Evolutionary conservation across 2,797 vertebrate genomes (phyloP).

Genomic region (Labroides dimidiatus): DNA sequence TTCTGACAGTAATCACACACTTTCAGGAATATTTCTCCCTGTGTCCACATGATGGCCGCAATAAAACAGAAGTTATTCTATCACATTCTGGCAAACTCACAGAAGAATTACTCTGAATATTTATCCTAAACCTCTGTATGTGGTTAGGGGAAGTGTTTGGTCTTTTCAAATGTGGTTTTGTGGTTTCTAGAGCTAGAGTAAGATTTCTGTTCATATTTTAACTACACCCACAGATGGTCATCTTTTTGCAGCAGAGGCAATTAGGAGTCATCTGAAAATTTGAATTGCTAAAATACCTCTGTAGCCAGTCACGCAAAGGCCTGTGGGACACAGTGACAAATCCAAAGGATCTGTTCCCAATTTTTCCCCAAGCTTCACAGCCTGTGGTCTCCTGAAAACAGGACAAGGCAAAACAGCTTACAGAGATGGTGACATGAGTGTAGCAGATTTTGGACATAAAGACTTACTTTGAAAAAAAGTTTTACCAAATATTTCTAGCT

Average conservation of each 20-base stretch:
- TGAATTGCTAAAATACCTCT: slow-evolving; percentile 18
- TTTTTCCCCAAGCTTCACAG: slow-evolving; percentile 4
- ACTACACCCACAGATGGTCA: slow-evolving; percentile 12
- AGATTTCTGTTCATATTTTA: not conserved
- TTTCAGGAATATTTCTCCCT: slow-evolving; percentile 4
- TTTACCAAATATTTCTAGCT: too few species aligned
- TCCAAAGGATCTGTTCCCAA: slow-evolving; percentile 17
- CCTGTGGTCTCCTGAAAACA: not conserved
- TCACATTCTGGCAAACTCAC: slow-evolving; percentile 6
- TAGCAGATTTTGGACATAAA: not conserved
- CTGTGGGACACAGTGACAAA: slow-evolving; percentile 24
- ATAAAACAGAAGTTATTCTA: not conserved
- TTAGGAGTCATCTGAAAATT: not conserved
- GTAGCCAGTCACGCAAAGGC: slow-evolving; percentile 11
- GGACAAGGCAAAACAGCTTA: not conserved
- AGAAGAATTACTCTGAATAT: slow-evolving; percentile 17
- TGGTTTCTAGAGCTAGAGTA: not conserved
- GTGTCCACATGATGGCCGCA: not conserved
- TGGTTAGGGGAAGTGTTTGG: slow-evolving; percentile 18
- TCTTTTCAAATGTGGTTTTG: not conserved
- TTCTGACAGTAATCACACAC: slow-evolving; percentile 21
- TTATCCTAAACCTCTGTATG: not conserved
- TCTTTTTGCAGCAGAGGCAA: slow-evolving; percentile 13
- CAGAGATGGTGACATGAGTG: not conserved
- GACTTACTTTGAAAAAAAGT: too few species aligned